These are phyloP conservation scores for Melanotaenia nigrans DNA, from an alignment of 2,797 vertebrate genomes.

Conservation along the genomic window DNA sequence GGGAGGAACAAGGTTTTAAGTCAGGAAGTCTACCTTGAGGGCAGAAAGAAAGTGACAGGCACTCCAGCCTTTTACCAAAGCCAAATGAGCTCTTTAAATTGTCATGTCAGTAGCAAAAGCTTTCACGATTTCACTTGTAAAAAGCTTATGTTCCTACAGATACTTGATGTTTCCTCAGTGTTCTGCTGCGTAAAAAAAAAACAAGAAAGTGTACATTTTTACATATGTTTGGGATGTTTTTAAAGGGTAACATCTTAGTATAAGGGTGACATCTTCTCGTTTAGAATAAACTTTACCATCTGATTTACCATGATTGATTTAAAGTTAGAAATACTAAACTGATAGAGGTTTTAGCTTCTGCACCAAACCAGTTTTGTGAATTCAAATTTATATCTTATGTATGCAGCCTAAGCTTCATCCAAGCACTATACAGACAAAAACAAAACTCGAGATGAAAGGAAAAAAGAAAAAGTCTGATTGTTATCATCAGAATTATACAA, in stretches of 20 bases:
- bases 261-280: neutral
- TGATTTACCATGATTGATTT: constrained; percentile 8
- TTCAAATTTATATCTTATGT: neutral
- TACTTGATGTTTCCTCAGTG: constrained; percentile 8
- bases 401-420: constrained; percentile 3
- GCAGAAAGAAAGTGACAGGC: constrained; percentile 61
- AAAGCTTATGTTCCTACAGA: constrained; percentile 8
- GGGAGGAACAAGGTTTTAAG: constrained; percentile 51
- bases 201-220: constrained; percentile 5
- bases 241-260: neutral
- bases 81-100: constrained; percentile 35
- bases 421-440: constrained; percentile 14
- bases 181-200: neutral
- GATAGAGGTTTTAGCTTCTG: neutral
- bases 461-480: neutral
- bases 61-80: constrained; percentile 61
- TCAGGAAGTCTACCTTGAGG: constrained; percentile 57
- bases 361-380: constrained; percentile 5
- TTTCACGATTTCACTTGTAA: constrained; percentile 18
- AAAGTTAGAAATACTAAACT: constrained; percentile 11
- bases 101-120: constrained; percentile 21
- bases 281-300: constrained; percentile 3
- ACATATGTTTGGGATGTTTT: neutral
- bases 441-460: constrained; percentile 10
- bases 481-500: constrained; percentile 13